These are phyloP conservation scores for Anguilla rostrata DNA, from an alignment of 2,113 vertebrate species.

Conservation along the genomic window DNA sequence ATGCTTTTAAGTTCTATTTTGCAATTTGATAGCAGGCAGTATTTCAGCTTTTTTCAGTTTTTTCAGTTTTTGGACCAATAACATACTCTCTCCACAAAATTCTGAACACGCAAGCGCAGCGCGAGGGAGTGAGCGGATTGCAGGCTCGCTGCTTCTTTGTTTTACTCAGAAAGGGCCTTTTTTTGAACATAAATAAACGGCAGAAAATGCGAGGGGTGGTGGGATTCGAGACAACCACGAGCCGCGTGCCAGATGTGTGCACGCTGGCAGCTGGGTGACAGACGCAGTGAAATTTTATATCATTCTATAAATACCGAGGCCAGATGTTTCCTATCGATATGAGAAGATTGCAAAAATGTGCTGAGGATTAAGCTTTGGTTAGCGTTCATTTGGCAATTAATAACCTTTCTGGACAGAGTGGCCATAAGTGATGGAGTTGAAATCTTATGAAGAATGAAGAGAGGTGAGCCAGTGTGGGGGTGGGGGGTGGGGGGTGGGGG, in stretches of 20 bases:
- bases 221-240: conserved; percentile 54
- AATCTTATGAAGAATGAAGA: background rate
- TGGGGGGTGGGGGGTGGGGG: background rate
- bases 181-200: conserved; percentile 24
- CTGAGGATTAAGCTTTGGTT: conserved; percentile 55
- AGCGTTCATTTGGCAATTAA: conserved; percentile 48
- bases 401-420: conserved; percentile 35
- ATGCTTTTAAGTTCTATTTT: background rate
- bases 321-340: conserved; percentile 69
- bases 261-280: conserved; percentile 67
- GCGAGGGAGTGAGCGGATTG: conserved; percentile 12
- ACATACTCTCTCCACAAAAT: background rate
- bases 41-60: background rate
- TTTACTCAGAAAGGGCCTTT: conserved; percentile 35
- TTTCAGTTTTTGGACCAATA: no score
- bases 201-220: conserved; percentile 15
- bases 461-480: conserved; percentile 24
- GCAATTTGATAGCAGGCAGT: background rate
- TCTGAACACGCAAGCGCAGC: no score
- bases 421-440: conserved; percentile 20
- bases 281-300: conserved; percentile 72
- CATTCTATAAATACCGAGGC: conserved; percentile 70
- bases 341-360: conserved; percentile 60
- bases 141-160: background rate
- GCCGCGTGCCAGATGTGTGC: conserved; percentile 62